Base-by-base conservation (phyloP, 2,797 vertebrate genomes). In the Threskiornis aethiopicus region DNA sequence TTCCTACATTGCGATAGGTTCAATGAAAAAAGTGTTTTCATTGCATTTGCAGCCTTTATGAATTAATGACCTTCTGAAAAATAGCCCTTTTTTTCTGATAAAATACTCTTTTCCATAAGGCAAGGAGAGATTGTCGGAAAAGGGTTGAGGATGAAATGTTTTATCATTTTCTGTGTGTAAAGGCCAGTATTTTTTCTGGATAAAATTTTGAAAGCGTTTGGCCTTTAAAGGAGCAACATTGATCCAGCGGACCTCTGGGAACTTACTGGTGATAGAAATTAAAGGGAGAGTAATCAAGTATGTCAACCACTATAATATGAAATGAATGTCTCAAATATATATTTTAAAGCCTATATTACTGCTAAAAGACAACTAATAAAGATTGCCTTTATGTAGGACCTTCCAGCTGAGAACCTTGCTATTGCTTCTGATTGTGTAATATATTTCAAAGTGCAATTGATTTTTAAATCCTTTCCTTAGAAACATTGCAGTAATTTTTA, bases 1-100 rank as follows among this genome's bases (percentile, higher is more conserved):
- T 16, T 24, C 54, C 59, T 29, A 0, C 37, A 1, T 9, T 28
- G 39, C 4, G 0, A 5, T 16, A 26, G 5, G 13, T 25, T 52
- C 71, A 25, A 0, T 39, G 24, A 4, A 28, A 47, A 51, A 46
- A 9, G 11, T 35, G 35, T 4, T 55, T 42, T 5, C 6, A 0
- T 10, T 76, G 42, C 8, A 6, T 46, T 79, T 79, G 28, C 54
- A 65, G 54, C 73, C 72, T 37, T 82, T 76, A 9, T 3, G n/a
- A 89, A 76, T 64, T 46, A 71, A 62, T 52, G 51, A 58, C 66
- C 31, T 62, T 90, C 75, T 87, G 33, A 55, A 92, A 92, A 71
- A 70, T 21, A 77, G 1, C 41, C 12, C 2, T 31, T 41, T 41
- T 42, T 61, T 66, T 37, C 54, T 57, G 1, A 65, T 57, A n/a